Conservation (phyloP, 2,797 vertebrate genomes). For the Gymnothorax javanicus region DNA sequence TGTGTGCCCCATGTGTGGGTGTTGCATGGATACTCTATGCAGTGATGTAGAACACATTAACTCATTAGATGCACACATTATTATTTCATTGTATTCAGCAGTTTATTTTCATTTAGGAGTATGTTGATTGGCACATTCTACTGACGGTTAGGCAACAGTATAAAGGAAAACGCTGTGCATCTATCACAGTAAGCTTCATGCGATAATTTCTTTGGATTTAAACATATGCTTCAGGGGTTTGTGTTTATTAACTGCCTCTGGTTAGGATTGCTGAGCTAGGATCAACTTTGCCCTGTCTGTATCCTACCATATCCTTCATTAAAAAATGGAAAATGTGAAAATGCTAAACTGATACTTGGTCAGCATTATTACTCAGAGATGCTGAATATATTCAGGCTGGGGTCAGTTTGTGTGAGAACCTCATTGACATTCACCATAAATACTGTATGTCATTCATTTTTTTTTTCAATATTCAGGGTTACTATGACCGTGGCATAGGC, state of each 20-base stretch:
- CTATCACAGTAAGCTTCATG: not conserved
- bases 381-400: not conserved
- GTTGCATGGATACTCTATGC: not conserved
- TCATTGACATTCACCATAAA: not conserved
- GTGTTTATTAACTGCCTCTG: not conserved
- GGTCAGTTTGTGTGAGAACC: not conserved
- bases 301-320: not conserved
- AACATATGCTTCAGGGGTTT: not conserved
- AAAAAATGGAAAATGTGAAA: not conserved
- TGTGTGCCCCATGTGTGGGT: slow-evolving; percentile 1
- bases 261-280: not conserved
- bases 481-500: not conserved
- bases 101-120: not conserved
- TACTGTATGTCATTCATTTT: not conserved
- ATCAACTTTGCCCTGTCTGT: not conserved
- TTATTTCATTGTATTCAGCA: not conserved
- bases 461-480: not conserved
- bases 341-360: not conserved
- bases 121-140: not conserved
- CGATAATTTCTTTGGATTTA: not conserved
- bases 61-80: not conserved
- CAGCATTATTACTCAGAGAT: not conserved
- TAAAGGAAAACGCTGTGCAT: not conserved
- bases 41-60: not conserved
- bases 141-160: not conserved